Evolutionary conservation across 2,113 vertebrate genomes (phyloP).

Genomic region (Neodontobutis hainanensis): DNA sequence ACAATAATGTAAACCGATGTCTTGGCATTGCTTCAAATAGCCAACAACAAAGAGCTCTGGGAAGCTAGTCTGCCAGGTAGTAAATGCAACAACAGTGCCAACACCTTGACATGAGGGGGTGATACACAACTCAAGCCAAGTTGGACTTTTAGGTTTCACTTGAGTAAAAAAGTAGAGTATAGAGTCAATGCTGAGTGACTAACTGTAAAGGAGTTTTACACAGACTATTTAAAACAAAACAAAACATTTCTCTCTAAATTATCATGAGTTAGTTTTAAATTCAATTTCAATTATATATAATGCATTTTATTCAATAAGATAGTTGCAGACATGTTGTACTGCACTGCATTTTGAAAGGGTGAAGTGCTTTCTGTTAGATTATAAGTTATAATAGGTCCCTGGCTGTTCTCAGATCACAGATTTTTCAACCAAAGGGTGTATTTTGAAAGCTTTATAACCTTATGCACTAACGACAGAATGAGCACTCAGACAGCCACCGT

Average conservation of each 20-base stretch:
- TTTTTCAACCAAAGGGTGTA: constrained; percentile 42
- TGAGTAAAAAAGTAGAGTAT: constrained; percentile 17
- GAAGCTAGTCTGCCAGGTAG: constrained; percentile 56
- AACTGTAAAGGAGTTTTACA: too few species aligned
- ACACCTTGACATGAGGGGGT: constrained; percentile 34
- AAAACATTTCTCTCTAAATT: too few species aligned
- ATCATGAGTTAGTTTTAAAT: too few species aligned
- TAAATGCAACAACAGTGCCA: constrained; percentile 47
- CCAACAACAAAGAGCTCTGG: constrained; percentile 58
- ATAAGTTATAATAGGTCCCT: constrained; percentile 35
- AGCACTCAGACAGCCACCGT: constrained; percentile 52
- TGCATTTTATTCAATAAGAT: too few species aligned
- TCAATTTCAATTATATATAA: too few species aligned
- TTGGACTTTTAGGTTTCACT: constrained; percentile 16
- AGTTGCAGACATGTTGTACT: neutral
- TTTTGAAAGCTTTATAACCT: constrained; percentile 63
- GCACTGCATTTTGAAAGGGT: constrained; percentile 1
- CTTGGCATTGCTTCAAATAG: constrained; percentile 53
- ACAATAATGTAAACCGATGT: constrained; percentile 32
- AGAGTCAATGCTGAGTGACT: neutral
- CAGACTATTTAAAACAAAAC: too few species aligned
- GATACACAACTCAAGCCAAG: constrained; percentile 29
- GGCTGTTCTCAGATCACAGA: constrained; percentile 37
- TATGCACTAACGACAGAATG: constrained; percentile 54
- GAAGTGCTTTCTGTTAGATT: constrained; percentile 20